Percentiles rank a stretch among this genome's conserved stretches.
phyloP scores from a whole-genome alignment of 2,797 vertebrate species.

The Odontamblyopus rebecca region DNA sequence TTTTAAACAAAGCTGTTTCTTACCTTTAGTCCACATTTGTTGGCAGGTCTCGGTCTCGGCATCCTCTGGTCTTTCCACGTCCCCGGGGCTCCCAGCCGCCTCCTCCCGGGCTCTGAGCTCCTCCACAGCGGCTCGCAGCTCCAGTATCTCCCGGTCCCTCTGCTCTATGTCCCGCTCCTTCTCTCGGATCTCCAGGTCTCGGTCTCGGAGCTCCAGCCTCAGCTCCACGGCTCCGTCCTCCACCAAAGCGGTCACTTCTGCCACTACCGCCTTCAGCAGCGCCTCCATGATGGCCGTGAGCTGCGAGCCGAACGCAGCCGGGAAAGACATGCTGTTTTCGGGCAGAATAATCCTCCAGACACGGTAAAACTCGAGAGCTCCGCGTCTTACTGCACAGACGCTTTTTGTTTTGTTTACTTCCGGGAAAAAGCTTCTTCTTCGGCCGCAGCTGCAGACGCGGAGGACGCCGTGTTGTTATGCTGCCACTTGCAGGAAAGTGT shows the following conservation, averaged over 20 bases:
- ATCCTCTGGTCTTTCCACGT: slow-evolving; percentile 9
- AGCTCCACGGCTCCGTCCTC: slow-evolving; percentile 65
- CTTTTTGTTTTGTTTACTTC: slow-evolving; percentile 4
- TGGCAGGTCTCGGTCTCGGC: slow-evolving; percentile 1
- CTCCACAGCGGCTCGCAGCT: slow-evolving; percentile 63
- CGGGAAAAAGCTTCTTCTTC: not conserved
- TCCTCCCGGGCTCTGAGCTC: slow-evolving; percentile 52
- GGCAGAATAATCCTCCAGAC: not conserved
- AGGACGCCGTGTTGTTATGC: not conserved
- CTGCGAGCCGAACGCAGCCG: slow-evolving; percentile 58
- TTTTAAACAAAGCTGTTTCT: not conserved
- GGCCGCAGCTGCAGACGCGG: not conserved
- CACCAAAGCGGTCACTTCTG: slow-evolving; percentile 74
- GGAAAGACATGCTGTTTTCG: slow-evolving; percentile 51
- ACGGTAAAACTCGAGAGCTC: not conserved
- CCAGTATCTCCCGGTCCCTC: slow-evolving; percentile 68
- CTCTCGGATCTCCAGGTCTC: slow-evolving; percentile 66
- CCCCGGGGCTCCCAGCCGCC: slow-evolving; percentile 13
- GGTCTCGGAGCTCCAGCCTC: slow-evolving; percentile 65
- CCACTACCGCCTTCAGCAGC: slow-evolving; percentile 72
- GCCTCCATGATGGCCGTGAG: slow-evolving; percentile 74
- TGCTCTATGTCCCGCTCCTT: slow-evolving; percentile 66
- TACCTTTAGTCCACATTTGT: slow-evolving; percentile 31
- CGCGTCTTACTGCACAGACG: not conserved
- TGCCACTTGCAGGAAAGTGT: not conserved